These are phyloP conservation scores for Dryobota labecula DNA, from an alignment of 2,888 invertebrate genomes.

Conservation along the genomic window DNA sequence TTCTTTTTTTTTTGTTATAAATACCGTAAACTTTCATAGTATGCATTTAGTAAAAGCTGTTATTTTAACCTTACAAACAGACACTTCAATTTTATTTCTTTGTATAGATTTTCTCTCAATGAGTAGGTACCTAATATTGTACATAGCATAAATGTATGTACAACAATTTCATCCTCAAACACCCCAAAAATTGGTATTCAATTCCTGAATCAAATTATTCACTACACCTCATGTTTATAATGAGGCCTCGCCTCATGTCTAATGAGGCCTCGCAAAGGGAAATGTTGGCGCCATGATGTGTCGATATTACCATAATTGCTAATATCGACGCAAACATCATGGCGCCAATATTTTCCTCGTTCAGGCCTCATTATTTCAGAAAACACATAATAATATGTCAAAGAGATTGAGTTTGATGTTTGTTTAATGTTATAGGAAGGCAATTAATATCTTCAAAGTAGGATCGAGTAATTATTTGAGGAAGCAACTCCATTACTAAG, in stretches of 20 bases:
- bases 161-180: conserved; percentile 3
- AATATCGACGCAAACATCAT: conserved; percentile 10
- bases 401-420: conserved; percentile 11
- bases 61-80: too few relatives aligned
- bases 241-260: too few relatives aligned
- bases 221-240: conserved; percentile 20
- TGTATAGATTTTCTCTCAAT: too few relatives aligned
- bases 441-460: conserved; percentile 5
- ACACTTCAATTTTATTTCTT: too few relatives aligned
- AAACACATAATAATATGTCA: neutral
- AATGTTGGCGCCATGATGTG: conserved; percentile 14
- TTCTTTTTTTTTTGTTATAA: too few relatives aligned
- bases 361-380: conserved; percentile 1
- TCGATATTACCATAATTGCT: conserved; percentile 35
- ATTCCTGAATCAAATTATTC: conserved; percentile 22
- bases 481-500: neutral
- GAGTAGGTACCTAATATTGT: too few relatives aligned
- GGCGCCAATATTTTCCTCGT: conserved; percentile 14
- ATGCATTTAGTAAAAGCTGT: too few relatives aligned
- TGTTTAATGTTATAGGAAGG: conserved; percentile 20
- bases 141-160: neutral
- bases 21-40: too few relatives aligned
- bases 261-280: neutral
- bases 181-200: conserved; percentile 16
- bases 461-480: neutral